These are phyloP conservation scores for Hirtodrosophila histrioides DNA, from an alignment of 2,888 invertebrate genomes.

Conservation along the genomic window DNA sequence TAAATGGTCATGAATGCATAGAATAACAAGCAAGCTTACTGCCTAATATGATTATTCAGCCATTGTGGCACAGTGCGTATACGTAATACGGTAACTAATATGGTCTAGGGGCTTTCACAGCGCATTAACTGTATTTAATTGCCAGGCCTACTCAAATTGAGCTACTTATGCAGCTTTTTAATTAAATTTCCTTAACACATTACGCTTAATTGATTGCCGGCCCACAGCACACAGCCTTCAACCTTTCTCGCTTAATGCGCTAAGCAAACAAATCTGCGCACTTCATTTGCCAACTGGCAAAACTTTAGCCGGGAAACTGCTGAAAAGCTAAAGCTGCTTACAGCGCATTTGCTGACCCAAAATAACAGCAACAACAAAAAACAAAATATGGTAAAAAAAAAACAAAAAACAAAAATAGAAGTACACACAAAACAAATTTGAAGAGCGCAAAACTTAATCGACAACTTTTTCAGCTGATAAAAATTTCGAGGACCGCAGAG, in stretches of 20 bases:
- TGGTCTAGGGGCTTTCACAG: neutral
- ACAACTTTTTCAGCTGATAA: constrained; percentile 65
- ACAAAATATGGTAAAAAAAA: neutral
- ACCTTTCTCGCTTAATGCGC: constrained; percentile 48
- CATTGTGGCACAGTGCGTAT: constrained; percentile 31
- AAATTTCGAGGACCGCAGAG: constrained; percentile 37
- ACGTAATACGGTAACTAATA: constrained; percentile 30
- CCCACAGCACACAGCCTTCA: constrained; percentile 1
- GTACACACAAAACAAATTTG: constrained; percentile 46
- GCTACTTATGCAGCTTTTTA: constrained; percentile 28
- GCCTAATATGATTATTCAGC: neutral
- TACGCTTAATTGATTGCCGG: constrained; percentile 40
- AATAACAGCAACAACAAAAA: constrained; percentile 24
- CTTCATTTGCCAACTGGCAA: constrained; percentile 61
- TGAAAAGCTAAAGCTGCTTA: constrained; percentile 61
- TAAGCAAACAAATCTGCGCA: constrained; percentile 74
- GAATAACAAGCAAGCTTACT: constrained; percentile 4
- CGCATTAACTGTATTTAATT: constrained; percentile 39
- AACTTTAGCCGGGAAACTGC: constrained; percentile 40
- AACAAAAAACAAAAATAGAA: constrained; percentile 7
- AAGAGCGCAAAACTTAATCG: constrained; percentile 72
- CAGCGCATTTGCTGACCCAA: constrained; percentile 54
- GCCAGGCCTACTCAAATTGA: neutral
- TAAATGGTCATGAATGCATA: constrained; percentile 19
- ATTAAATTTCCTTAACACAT: constrained; percentile 50